phyloP scores from a whole-genome alignment of 2,797 vertebrate genomes.

The Paguma larvata region DNA sequence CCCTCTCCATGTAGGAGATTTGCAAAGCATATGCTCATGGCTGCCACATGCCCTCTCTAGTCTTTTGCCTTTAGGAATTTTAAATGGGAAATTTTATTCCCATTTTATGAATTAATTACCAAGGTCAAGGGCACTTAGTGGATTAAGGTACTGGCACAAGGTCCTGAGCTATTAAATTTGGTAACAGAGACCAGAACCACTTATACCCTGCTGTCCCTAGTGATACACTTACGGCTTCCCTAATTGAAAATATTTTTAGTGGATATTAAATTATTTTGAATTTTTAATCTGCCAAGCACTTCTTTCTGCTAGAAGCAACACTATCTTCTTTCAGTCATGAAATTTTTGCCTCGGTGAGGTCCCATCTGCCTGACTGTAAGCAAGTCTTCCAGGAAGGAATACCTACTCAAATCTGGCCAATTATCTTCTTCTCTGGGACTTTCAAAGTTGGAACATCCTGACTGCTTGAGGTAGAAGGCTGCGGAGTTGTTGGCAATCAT shows the following conservation, averaged over 20 bases:
- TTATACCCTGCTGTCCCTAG: neutral
- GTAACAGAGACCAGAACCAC: conserved; percentile 58
- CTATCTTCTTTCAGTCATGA: conserved; percentile 27
- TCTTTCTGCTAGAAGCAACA: conserved; percentile 45
- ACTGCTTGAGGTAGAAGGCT: neutral
- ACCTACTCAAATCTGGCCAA: conserved; percentile 11
- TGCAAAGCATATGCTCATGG: neutral
- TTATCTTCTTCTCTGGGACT: conserved; percentile 44
- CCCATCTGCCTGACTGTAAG: neutral
- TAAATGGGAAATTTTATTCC: conserved; percentile 50
- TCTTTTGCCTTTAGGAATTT: conserved; percentile 50
- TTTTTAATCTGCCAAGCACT: conserved; percentile 55
- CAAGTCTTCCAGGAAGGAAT: neutral
- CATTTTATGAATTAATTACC: conserved; percentile 70
- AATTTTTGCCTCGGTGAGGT: neutral
- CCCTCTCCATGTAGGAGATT: neutral
- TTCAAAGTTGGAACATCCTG: conserved; percentile 4
- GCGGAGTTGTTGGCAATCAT: neutral
- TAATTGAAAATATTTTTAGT: conserved; percentile 67
- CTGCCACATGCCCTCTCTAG: neutral
- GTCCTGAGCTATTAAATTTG: conserved; percentile 60
- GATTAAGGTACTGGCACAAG: conserved; percentile 32
- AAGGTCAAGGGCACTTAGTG: conserved; percentile 57
- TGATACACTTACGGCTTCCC: conserved; percentile 13
- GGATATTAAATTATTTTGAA: conserved; percentile 62